Evolutionary conservation across 2,888 invertebrate species (phyloP), one percentile per base, ranked within the genome.

Genomic region (Zhuqinia jingwanae): DNA sequence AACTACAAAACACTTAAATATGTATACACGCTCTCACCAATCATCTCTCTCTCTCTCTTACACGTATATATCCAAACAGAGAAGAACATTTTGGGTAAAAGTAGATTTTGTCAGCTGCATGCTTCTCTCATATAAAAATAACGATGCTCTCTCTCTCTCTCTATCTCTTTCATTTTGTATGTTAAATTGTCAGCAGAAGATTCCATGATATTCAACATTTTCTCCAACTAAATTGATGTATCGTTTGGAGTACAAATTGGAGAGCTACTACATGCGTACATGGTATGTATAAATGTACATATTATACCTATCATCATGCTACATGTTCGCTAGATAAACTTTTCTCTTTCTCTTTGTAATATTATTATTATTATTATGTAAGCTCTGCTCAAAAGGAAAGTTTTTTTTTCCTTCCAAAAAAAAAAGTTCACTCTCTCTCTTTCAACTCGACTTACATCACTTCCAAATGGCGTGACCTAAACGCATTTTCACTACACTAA

Each of bases 391-490:
- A 47, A 0, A 27, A 25, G 10, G 22, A 63, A 63, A 45, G 25
- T 63, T 50, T 63, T 77, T 77, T 77, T 77, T 45, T 30, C 13
- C 75, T 45, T 42, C 50, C n/a, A 20, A n/a, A 36, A 36, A 36
- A 36, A 36, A 36, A 84, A 78, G 77, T 84, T 84, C 53, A 50
- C 36, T 36, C 53, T 63, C 36, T 36, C 36, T 36, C 36, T 36
- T 6, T 6, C 3, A 36, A 36, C 36, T 36, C 56, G 53, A 53
- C 53, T 68, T 83, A 68, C 84, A 75, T 84, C 87, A 53, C 76
- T 79, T 77, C 73, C 76, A 88, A 89, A 86, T 91, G 90, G 91
- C 91, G 91, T 91, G 91, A 91, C 91, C 89, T 88, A 88, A 85
- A 75, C 88, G 88, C 91, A 91, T 91, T 90, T 90, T 86, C 88